A percentile compares a stretch with the other conserved stretches of the same genome.
Conservation (phyloP, 2,888 invertebrate genomes). For the Perizoma flavofasciatum region DNA sequence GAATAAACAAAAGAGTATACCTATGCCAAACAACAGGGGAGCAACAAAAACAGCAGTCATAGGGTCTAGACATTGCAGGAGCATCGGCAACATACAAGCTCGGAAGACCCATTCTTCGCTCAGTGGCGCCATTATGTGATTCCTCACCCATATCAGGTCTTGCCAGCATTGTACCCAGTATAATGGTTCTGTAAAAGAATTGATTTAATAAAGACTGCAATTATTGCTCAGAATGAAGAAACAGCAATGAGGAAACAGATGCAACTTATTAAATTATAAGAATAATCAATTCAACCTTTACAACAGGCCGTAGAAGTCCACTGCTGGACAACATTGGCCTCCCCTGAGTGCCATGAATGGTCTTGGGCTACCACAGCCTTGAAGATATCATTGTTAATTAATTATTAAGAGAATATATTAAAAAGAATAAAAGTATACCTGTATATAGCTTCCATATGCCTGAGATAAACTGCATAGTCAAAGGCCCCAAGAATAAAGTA, state of each 20-base stretch:
- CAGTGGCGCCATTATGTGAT: constrained; percentile 95
- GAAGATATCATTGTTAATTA: too few species aligned
- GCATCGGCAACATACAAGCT: constrained; percentile 96
- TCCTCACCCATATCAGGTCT: constrained; percentile 93
- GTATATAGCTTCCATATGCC: constrained; percentile 87
- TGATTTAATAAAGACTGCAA: not conserved
- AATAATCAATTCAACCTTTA: too few species aligned
- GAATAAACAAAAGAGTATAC: constrained; percentile 59
- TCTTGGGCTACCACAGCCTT: too few species aligned
- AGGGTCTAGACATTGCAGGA: constrained; percentile 92
- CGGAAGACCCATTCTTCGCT: constrained; percentile 98
- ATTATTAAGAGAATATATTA: too few species aligned
- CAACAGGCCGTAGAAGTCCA: too few species aligned
- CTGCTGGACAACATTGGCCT: too few species aligned
- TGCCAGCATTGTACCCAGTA: constrained; percentile 89
- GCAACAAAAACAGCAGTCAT: constrained; percentile 91
- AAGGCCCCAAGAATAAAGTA: constrained; percentile 92
- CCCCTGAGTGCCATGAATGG: too few species aligned
- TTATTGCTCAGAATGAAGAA: too few species aligned
- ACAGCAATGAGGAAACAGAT: too few species aligned
- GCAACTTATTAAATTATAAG: too few species aligned
- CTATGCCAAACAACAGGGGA: constrained; percentile 96
- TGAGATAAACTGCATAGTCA: constrained; percentile 88
- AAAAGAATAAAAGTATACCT: constrained; percentile 70
- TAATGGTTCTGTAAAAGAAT: constrained; percentile 82